A percentile compares a stretch with the other conserved stretches of the same genome.
These are phyloP conservation scores for Lampris incognitus DNA, from an alignment of 2,113 vertebrate genomes.

Conservation along the genomic window DNA sequence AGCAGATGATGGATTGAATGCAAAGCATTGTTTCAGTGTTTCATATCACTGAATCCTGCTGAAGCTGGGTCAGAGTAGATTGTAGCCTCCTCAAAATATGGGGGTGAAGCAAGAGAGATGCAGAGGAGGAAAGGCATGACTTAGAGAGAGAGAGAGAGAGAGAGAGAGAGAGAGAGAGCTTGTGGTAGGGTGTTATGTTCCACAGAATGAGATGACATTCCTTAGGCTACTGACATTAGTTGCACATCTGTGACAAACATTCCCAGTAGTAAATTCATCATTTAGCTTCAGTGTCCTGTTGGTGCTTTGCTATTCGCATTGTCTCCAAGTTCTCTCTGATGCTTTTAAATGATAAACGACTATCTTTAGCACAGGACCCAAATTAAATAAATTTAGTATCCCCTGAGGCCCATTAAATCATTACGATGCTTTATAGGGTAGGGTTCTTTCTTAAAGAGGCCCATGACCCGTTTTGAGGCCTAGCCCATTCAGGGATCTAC, in stretches of 20 bases:
- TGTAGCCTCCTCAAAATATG: background rate
- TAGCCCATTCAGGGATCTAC: conserved; percentile 14
- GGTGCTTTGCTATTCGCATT: background rate
- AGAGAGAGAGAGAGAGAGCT: conserved; percentile 6
- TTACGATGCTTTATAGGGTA: conserved; percentile 51
- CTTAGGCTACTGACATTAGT: conserved; percentile 58
- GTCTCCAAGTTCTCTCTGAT: conserved; percentile 30
- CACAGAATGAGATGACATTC: conserved; percentile 77
- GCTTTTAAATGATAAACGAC: conserved; percentile 37
- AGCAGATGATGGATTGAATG: background rate
- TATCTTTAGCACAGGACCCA: conserved; percentile 67
- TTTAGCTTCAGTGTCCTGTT: conserved; percentile 2
- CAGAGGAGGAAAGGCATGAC: background rate
- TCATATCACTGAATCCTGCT: background rate
- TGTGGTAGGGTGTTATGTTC: conserved; percentile 69
- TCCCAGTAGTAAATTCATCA: conserved; percentile 33
- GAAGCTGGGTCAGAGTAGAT: background rate
- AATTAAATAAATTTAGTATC: conserved; percentile 60
- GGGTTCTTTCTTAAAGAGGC: conserved; percentile 55
- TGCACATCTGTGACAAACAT: conserved; percentile 65
- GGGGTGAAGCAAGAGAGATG: no score
- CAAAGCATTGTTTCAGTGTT: conserved; percentile 16
- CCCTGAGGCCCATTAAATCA: conserved; percentile 64
- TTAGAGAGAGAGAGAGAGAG: background rate
- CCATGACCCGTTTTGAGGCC: conserved; percentile 62